These are phyloP conservation scores for Enteromius treurensis DNA, from an alignment of 2,797 vertebrate species.

Conservation along the genomic window DNA sequence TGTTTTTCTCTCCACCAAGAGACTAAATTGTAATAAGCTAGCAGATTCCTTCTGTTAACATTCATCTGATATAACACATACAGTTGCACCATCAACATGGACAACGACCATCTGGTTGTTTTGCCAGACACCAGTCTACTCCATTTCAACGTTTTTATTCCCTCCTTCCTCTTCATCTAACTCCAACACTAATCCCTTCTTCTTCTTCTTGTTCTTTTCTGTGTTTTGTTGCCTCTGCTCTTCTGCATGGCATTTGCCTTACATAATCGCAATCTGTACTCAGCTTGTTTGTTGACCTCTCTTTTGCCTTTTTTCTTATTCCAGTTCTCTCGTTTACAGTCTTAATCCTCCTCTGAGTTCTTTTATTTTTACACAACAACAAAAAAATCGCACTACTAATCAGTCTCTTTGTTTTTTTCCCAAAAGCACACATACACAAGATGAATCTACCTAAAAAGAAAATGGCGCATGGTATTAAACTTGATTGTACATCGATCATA, in stretches of 20 bases:
- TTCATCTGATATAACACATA: slow-evolving; percentile 5
- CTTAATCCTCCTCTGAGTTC: slow-evolving; percentile 12
- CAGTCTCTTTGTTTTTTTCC: not conserved
- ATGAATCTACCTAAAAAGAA: slow-evolving; percentile 6
- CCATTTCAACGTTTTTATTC: not conserved
- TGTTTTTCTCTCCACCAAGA: not conserved
- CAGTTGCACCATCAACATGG: slow-evolving; percentile 3
- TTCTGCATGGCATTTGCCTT: slow-evolving; percentile 19
- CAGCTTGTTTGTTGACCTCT: slow-evolving; percentile 43
- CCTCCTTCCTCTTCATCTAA: not conserved
- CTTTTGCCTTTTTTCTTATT: slow-evolving; percentile 43
- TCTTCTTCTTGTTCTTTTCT: slow-evolving; percentile 10
- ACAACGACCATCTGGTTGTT: slow-evolving; percentile 16
- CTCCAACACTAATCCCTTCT: not conserved
- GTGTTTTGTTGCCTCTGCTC: slow-evolving; percentile 14
- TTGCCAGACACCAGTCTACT: slow-evolving; percentile 1
- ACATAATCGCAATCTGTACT: slow-evolving; percentile 40
- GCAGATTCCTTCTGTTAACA: slow-evolving; percentile 23
- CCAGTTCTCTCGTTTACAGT: slow-evolving; percentile 33
- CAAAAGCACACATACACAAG: not conserved
- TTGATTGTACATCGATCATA: not conserved
- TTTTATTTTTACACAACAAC: slow-evolving; percentile 32
- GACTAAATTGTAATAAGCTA: not conserved
- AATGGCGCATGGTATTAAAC: not conserved
- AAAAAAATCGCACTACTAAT: slow-evolving; percentile 3